Percentiles rank a stretch among this genome's conserved stretches.
These are phyloP conservation scores for Athalia circularis DNA, from an alignment of 2,888 invertebrate genomes.

Conservation along the genomic window DNA sequence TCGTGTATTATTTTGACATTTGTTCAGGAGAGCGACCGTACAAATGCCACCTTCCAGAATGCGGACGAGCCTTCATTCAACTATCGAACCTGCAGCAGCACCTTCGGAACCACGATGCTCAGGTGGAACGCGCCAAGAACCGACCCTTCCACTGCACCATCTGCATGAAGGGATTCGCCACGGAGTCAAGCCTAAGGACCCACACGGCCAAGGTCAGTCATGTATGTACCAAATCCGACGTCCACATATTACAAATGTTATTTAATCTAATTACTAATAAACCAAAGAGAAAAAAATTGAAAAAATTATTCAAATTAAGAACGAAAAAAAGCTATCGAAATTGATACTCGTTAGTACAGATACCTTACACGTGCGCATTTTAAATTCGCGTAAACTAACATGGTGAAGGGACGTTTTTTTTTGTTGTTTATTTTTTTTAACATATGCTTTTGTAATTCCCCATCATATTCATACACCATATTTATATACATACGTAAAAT, in stretches of 20 bases:
- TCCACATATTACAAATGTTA: conserved; percentile 60
- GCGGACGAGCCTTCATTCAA: conserved; percentile 97
- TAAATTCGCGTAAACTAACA: conserved; percentile 42
- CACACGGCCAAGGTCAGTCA: conserved; percentile 97
- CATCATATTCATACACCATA: no score
- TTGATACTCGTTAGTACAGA: background rate
- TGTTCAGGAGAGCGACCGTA: conserved; percentile 95
- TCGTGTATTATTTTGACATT: conserved; percentile 60
- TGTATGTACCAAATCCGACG: conserved; percentile 78
- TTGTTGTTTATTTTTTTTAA: background rate
- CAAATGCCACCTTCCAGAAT: conserved; percentile 96
- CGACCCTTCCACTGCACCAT: conserved; percentile 97
- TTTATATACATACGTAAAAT: no score
- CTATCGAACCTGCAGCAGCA: conserved; percentile 97
- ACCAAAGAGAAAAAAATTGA: conserved; percentile 14
- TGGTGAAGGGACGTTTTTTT: conserved; percentile 25
- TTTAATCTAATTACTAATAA: conserved; percentile 43
- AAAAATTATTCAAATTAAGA: conserved; percentile 18
- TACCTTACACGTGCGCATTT: conserved; percentile 2
- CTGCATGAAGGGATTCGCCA: conserved; percentile 97
- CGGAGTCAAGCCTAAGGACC: conserved; percentile 95
- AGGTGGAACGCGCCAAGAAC: conserved; percentile 95
- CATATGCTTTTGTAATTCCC: no score
- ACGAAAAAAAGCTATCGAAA: conserved; percentile 15
- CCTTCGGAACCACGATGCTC: conserved; percentile 95